Base-by-base conservation (phyloP, 2,888 invertebrate genomes). In the Lycophotia porphyrea region DNA sequence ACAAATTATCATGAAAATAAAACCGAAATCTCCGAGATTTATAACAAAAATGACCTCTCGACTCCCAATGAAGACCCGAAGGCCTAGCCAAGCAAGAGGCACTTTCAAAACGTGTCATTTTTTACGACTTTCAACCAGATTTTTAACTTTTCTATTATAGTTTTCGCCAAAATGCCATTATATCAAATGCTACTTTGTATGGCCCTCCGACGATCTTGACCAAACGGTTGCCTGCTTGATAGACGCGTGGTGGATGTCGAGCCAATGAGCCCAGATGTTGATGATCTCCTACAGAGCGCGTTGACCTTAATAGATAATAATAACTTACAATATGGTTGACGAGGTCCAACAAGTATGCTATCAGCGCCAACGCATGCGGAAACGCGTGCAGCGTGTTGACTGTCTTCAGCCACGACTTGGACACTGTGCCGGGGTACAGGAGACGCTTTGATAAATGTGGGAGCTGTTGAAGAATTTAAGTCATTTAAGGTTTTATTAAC, bases 361-460 rank as follows among this genome's bases (percentile, higher is more conserved):
- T 91, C 91, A 97, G 96, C 0, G 96, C 97, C 11, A 97, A 90
- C 65, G 97, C 97, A 55, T 97, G 96, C 1, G 97, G 97, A 92
- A 96, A 97, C 0, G 97, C 96, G 89, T 97, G 97, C 87, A 96
- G 93, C 0, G 97, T 96, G 92, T 97, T 97, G 8, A 97, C 97
- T 0, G 97, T 96, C 90, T 96, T 96, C 86, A 97, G 91, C 97
- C 97, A 97, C 0, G 97, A 97, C 92, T 97, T 97, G 84, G 96
- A 95, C 24, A 97, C 93, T 0, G 93, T 80, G 13, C 97, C 97
- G 1, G 97, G 97, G 93, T 97, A 97, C 84, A 96, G 94, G 27
- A 97, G 91, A 3, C 96, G 95, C 82, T 96, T 97, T 8, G 95
- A 93, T 70, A 96, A 85, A 81, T 95, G 95, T 1, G 97, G 97